Evolutionary conservation across 2,113 vertebrate genomes (phyloP).

Genomic region (Poeciliopsis turrubarensis): DNA sequence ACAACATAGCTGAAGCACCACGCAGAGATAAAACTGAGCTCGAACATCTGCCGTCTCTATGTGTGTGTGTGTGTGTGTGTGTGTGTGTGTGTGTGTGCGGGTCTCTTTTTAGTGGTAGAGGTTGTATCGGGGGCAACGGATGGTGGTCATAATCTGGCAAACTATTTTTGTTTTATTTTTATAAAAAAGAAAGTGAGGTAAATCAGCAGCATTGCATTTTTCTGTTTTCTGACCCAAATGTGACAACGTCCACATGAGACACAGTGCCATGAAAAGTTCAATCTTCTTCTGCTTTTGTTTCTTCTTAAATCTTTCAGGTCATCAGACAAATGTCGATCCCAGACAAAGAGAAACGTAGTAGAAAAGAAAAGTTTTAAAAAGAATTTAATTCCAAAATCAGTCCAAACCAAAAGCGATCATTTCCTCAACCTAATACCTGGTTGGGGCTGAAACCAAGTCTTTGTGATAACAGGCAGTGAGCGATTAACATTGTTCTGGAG

Average conservation of each 20-base stretch:
- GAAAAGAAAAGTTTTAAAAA: neutral
- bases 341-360: neutral
- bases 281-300: neutral
- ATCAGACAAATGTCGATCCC: neutral
- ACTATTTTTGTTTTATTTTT: neutral
- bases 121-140: neutral
- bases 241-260: neutral
- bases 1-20: constrained; percentile 60
- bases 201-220: neutral
- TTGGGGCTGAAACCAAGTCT: too few species aligned
- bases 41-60: constrained; percentile 31
- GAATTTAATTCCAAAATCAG: too few species aligned
- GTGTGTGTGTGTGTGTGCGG: neutral
- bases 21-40: constrained; percentile 35
- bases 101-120: neutral
- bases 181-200: neutral
- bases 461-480: too few species aligned
- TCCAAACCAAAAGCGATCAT: too few species aligned
- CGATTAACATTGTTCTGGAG: too few species aligned
- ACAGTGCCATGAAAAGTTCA: neutral
- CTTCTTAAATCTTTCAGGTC: neutral
- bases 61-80: neutral
- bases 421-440: too few species aligned
- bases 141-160: neutral
- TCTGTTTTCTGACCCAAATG: neutral